These are phyloP conservation scores for Synanthedon tipuliformis DNA, from an alignment of 2,888 invertebrate species.

Conservation along the genomic window DNA sequence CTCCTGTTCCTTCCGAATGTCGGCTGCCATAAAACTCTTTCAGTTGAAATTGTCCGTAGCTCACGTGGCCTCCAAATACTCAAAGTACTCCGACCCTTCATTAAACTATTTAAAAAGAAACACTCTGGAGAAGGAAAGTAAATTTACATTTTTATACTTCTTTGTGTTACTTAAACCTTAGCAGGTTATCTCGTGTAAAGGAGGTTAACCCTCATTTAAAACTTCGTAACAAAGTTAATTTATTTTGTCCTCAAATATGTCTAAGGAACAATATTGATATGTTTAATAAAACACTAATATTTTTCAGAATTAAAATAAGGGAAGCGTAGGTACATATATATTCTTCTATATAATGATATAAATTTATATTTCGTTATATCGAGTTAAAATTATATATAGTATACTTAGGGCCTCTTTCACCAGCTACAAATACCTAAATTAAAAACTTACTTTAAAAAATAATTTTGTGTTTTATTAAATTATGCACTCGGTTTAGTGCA, in stretches of 20 bases:
- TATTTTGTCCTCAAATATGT: background rate
- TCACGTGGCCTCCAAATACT: constrained; percentile 12
- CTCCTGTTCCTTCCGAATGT: constrained; percentile 15
- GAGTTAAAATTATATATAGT: too few species aligned
- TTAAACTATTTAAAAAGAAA: constrained; percentile 20
- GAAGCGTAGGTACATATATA: constrained; percentile 4
- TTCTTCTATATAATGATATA: background rate
- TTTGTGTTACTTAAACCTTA: background rate
- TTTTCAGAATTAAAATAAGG: constrained; percentile 13
- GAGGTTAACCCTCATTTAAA: constrained; percentile 1
- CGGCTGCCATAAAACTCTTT: constrained; percentile 23
- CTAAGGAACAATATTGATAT: background rate
- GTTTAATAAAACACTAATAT: constrained; percentile 3
- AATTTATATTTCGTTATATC: too few species aligned
- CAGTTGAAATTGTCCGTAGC: constrained; percentile 18
- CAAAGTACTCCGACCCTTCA: constrained; percentile 13
- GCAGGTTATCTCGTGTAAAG: background rate
- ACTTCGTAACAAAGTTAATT: background rate
- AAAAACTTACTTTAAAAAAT: too few species aligned
- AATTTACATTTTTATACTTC: constrained; percentile 28
- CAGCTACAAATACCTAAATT: too few species aligned
- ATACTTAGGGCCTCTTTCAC: too few species aligned
- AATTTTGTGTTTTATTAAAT: too few species aligned
- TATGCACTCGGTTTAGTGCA: too few species aligned
- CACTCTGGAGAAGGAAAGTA: constrained; percentile 13